Evolutionary conservation across 23 tunicate genomes (phyloP).

Genomic region (Styela clava): DNA sequence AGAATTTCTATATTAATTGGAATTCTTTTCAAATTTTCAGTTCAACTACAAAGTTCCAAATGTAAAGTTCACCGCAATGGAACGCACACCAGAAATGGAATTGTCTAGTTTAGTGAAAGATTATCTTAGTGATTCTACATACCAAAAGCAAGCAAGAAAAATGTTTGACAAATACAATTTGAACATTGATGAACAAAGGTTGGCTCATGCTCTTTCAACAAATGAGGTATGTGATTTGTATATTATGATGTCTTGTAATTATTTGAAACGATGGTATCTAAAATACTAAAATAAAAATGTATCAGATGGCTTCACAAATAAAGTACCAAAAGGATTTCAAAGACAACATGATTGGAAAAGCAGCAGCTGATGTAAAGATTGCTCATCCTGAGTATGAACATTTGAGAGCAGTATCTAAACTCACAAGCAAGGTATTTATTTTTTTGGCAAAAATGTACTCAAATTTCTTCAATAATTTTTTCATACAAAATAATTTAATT

Average conservation of each 20-base stretch:
- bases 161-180: constrained; percentile 68
- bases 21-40: constrained; percentile 15
- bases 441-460: neutral
- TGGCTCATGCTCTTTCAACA: constrained; percentile 57
- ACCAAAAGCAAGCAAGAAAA: constrained; percentile 69
- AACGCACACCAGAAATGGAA: constrained; percentile 69
- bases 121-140: constrained; percentile 44
- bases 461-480: neutral
- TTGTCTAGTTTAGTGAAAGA: constrained; percentile 44
- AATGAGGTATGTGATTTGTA: constrained; percentile 43
- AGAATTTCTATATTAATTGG: no score
- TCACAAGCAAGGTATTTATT: constrained; percentile 69
- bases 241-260: neutral
- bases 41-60: constrained; percentile 21
- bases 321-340: constrained; percentile 42
- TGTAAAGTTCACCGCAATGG: constrained; percentile 41
- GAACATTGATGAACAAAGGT: constrained; percentile 53
- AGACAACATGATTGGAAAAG: constrained; percentile 63
- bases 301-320: constrained; percentile 14
- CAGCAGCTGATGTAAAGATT: constrained; percentile 61
- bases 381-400: constrained; percentile 93
- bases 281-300: no score
- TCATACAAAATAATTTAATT: no score
- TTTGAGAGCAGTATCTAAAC: constrained; percentile 46
- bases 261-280: neutral